Conservation (phyloP, 2,888 invertebrate genomes). For the Calameuta idolon region DNA sequence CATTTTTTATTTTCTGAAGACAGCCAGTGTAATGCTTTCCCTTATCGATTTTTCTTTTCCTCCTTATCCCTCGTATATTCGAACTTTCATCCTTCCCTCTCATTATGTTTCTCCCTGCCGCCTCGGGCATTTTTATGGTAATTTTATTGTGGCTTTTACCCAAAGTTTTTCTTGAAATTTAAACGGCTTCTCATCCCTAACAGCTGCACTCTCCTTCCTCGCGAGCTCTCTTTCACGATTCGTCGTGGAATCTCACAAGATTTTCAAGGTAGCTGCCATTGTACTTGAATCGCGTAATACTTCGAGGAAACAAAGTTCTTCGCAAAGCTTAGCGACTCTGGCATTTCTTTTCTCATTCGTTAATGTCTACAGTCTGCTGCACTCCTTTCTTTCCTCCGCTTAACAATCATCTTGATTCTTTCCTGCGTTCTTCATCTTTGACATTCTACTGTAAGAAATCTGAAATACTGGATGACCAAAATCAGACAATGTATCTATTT, state of each 20-base stretch:
- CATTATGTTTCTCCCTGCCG: slow-evolving; percentile 15
- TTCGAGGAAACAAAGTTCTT: slow-evolving; percentile 14
- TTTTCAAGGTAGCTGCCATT: slow-evolving; percentile 18
- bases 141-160: slow-evolving; percentile 27
- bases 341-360: too few relatives aligned
- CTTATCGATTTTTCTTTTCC: background rate
- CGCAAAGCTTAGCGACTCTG: background rate
- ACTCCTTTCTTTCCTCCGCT: too few relatives aligned
- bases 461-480: background rate
- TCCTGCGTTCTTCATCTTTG: too few relatives aligned
- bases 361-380: too few relatives aligned
- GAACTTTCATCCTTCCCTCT: slow-evolving; percentile 10
- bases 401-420: too few relatives aligned
- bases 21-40: background rate
- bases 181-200: slow-evolving; percentile 17
- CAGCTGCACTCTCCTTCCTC: background rate
- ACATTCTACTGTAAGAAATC: background rate
- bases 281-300: slow-evolving; percentile 8
- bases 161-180: slow-evolving; percentile 24
- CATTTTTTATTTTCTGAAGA: background rate
- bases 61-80: background rate
- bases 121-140: slow-evolving; percentile 25
- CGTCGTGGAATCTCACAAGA: slow-evolving; percentile 7
- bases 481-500: background rate
- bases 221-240: background rate